Conservation (phyloP, 2,888 invertebrate genomes). For the Antitype chi region DNA sequence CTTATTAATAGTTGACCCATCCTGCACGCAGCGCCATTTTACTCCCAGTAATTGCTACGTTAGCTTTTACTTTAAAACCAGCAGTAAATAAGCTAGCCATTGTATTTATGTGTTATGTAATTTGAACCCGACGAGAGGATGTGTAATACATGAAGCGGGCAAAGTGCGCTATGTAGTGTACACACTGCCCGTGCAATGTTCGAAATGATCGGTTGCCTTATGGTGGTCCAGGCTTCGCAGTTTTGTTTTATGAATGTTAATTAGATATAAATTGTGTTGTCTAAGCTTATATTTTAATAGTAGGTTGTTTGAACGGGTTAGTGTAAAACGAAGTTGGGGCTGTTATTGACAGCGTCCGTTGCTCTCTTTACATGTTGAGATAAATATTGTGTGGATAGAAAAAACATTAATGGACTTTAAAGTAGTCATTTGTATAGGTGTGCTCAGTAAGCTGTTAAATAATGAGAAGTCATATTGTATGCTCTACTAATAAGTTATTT, state of each 20-base stretch:
- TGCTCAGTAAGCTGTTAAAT: no score
- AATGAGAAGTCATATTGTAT: no score
- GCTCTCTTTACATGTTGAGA: not conserved
- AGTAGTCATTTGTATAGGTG: not conserved
- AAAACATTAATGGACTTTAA: not conserved
- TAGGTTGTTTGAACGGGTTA: not conserved
- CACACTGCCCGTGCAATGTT: constrained; percentile 49
- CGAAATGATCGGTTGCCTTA: constrained; percentile 53
- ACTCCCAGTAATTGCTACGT: constrained; percentile 69
- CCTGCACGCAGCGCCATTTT: constrained; percentile 61
- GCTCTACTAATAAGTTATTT: no score
- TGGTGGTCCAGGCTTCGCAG: constrained; percentile 29
- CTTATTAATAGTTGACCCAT: not conserved
- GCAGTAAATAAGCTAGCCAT: constrained; percentile 80
- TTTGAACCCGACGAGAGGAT: constrained; percentile 72
- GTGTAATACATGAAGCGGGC: constrained; percentile 67
- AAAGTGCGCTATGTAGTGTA: constrained; percentile 50
- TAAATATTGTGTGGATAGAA: not conserved
- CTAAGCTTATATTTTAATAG: constrained; percentile 35
- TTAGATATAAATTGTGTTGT: constrained; percentile 52
- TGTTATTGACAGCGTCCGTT: not conserved
- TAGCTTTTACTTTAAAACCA: constrained; percentile 78
- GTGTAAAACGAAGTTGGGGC: not conserved
- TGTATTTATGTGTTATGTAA: constrained; percentile 85
- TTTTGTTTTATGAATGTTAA: constrained; percentile 53